A percentile compares a stretch with the other conserved stretches of the same genome.
These are phyloP conservation scores for Lordiphosa andalusiaca DNA, from an alignment of 2,888 invertebrate genomes.

Conservation along the genomic window DNA sequence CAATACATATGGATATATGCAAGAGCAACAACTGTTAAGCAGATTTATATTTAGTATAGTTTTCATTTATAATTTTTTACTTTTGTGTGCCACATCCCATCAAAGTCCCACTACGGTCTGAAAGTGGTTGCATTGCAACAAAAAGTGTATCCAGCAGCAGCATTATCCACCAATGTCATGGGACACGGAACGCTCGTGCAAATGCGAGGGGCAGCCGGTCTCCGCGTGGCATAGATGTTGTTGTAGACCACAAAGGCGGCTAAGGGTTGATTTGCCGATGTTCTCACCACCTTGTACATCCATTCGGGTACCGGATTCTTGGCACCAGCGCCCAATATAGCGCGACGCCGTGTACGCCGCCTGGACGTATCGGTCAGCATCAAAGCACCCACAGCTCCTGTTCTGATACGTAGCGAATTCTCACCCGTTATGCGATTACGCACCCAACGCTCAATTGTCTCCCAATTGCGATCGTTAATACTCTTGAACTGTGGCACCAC, in stretches of 20 bases:
- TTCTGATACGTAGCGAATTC: conserved; percentile 20
- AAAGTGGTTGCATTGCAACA: conserved; percentile 29
- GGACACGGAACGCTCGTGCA: conserved; percentile 21
- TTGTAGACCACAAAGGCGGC: conserved; percentile 25
- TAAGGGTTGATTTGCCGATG: conserved; percentile 14
- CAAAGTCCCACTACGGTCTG: neutral
- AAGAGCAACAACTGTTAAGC: too few species aligned
- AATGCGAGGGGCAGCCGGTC: conserved; percentile 8
- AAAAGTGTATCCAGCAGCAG: conserved; percentile 29
- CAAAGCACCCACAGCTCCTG: conserved; percentile 18
- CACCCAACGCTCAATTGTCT: conserved; percentile 79
- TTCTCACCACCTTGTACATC: neutral
- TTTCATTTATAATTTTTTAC: too few species aligned
- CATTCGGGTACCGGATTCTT: neutral
- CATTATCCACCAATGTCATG: conserved; percentile 14
- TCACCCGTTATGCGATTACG: conserved; percentile 2
- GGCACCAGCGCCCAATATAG: conserved; percentile 14
- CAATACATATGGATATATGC: too few species aligned
- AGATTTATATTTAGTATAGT: too few species aligned
- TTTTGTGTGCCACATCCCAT: too few species aligned
- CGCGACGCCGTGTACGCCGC: neutral
- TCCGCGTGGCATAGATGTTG: conserved; percentile 18
- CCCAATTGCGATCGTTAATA: conserved; percentile 83
- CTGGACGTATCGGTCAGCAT: conserved; percentile 1
- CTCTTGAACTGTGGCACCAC: conserved; percentile 81